Percentiles rank a stretch among this genome's conserved stretches.
These are phyloP conservation scores for Macaca mulatta DNA, from an alignment of 2,113 vertebrate species.

Conservation along the genomic window DNA sequence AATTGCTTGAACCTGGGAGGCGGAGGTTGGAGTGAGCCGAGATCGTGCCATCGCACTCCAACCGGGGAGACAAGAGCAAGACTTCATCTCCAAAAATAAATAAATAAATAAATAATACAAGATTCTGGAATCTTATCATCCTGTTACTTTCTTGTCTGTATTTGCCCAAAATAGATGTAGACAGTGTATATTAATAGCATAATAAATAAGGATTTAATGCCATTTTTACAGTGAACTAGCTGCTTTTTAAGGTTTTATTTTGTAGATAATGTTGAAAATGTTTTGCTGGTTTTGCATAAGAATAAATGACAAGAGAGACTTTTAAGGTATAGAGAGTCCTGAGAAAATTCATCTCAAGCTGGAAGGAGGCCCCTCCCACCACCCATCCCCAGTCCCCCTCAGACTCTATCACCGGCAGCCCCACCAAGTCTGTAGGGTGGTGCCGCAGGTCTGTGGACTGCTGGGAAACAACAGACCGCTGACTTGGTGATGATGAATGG, in stretches of 20 bases:
- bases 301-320: background rate
- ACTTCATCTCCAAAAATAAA: too few relatives aligned
- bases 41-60: too few relatives aligned
- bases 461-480: background rate
- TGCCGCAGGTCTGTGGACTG: background rate
- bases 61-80: too few relatives aligned
- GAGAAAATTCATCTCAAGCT: background rate
- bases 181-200: background rate
- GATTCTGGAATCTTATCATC: background rate
- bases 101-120: background rate
- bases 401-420: background rate
- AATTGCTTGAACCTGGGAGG: too few relatives aligned
- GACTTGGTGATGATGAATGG: background rate
- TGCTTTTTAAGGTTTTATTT: slow-evolving; percentile 20
- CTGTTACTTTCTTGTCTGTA: background rate
- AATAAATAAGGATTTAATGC: background rate
- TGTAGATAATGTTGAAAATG: background rate
- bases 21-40: too few relatives aligned
- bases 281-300: background rate
- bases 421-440: background rate
- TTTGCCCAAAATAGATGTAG: background rate
- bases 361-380: background rate
- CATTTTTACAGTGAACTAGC: background rate
- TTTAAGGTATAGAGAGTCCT: background rate
- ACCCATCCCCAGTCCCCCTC: background rate